Evolutionary conservation across 2,888 invertebrate genomes (phyloP).

Genomic region (Myopa tessellatipennis): DNA sequence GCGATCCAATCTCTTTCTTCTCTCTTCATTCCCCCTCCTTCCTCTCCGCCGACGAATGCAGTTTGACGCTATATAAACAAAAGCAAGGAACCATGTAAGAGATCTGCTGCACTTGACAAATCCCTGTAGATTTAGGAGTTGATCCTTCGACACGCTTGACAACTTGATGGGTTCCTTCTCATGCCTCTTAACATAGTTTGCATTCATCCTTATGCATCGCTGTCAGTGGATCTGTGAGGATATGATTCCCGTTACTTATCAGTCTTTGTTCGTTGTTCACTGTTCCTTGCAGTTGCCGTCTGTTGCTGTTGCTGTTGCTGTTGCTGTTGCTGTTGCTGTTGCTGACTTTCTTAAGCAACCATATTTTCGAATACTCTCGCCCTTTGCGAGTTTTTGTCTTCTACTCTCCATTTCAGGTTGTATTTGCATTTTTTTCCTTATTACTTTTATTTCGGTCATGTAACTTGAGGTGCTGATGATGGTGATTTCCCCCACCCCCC

Average conservation of each 20-base stretch:
- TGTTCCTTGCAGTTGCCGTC: not conserved
- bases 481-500: not conserved
- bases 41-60: no score
- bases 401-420: not conserved
- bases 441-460: no score
- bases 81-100: no score
- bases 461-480: no score
- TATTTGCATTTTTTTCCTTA: no score
- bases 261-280: not conserved
- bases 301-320: constrained; percentile 7
- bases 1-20: no score
- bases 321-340: constrained; percentile 4
- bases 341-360: constrained; percentile 12
- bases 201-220: no score
- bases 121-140: constrained; percentile 34
- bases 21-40: no score
- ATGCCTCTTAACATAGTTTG: not conserved
- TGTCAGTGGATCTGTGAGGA: no score
- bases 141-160: constrained; percentile 30
- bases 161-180: constrained; percentile 23
- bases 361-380: not conserved
- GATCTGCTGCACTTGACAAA: constrained; percentile 7
- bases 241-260: not conserved
- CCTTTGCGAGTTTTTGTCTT: not conserved
- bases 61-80: no score